Conservation (phyloP, 2,888 invertebrate genomes). For the Conistra vaccinii region DNA sequence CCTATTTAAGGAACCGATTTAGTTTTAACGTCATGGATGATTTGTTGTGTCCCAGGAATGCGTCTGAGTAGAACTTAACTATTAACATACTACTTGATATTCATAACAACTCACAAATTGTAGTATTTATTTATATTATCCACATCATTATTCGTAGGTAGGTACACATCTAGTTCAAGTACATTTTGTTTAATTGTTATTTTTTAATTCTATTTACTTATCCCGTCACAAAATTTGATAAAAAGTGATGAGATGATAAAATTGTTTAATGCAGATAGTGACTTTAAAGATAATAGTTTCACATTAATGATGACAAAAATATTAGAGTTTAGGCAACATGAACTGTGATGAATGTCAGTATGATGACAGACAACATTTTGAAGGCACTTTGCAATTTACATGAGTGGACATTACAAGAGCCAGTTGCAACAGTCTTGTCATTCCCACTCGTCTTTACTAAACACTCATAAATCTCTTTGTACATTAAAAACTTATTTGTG, state of each 20-base stretch:
- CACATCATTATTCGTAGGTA: constrained; percentile 22
- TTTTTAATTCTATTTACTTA: constrained; percentile 40
- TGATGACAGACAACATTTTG: constrained; percentile 50
- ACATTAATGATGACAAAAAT: constrained; percentile 12
- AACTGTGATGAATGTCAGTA: constrained; percentile 24
- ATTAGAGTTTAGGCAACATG: constrained; percentile 18
- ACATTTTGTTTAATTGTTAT: constrained; percentile 33
- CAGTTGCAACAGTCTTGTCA: constrained; percentile 1
- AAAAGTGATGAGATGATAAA: constrained; percentile 33
- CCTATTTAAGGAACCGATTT: constrained; percentile 39
- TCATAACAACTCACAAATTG: constrained; percentile 19
- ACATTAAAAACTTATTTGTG: constrained; percentile 22
- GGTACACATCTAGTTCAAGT: constrained; percentile 32
- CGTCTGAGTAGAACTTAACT: constrained; percentile 55
- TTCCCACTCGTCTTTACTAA: constrained; percentile 3
- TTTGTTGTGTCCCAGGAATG: constrained; percentile 59
- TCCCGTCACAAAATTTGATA: constrained; percentile 26
- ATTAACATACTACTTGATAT: constrained; percentile 15
- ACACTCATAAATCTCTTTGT: constrained; percentile 13
- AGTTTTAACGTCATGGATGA: constrained; percentile 52
- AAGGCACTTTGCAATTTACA: constrained; percentile 75
- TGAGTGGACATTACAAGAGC: constrained; percentile 11
- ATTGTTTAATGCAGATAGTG: constrained; percentile 9
- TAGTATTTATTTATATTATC: constrained; percentile 6
- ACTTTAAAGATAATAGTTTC: constrained; percentile 8